Percentiles rank a stretch among this genome's conserved stretches.
Evolutionary conservation across 92 coral and sea anemone species (phyloP).

Genomic region (Actinostola sp.): DNA sequence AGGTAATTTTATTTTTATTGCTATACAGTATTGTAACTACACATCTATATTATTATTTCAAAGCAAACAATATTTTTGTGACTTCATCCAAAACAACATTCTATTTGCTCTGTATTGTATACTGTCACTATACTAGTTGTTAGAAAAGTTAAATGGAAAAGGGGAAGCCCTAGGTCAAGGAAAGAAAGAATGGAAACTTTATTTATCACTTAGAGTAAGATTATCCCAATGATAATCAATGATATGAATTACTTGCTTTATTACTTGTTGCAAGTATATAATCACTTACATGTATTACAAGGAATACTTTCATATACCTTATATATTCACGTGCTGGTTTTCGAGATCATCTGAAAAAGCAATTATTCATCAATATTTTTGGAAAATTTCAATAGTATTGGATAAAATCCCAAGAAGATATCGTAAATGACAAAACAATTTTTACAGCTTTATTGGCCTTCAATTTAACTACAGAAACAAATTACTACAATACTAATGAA

Average conservation of each 20-base stretch:
- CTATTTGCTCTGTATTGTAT: conserved; percentile 13
- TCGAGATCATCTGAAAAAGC: too few species aligned
- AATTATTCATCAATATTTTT: too few species aligned
- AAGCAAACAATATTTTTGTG: conserved; percentile 21
- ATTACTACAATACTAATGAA: too few species aligned
- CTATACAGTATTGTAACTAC: conserved; percentile 7
- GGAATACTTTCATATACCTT: too few species aligned
- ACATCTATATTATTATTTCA: conserved; percentile 14
- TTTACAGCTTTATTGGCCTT: too few species aligned
- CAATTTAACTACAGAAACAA: too few species aligned
- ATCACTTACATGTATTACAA: not conserved
- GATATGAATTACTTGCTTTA: not conserved
- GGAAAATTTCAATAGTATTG: too few species aligned
- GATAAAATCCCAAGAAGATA: too few species aligned
- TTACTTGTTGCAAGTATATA: not conserved
- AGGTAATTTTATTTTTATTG: conserved; percentile 25
- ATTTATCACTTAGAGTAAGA: not conserved
- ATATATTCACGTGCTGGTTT: too few species aligned
- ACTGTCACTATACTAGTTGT: conserved; percentile 11
- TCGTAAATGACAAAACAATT: too few species aligned
- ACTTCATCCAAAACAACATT: not conserved
- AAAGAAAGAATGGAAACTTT: not conserved
- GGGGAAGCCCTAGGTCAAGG: conserved; percentile 25
- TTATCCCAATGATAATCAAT: not conserved
- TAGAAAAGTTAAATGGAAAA: not conserved